These are phyloP conservation scores for Trachemys scripta DNA, from an alignment of 2,113 vertebrate genomes.

Conservation along the genomic window DNA sequence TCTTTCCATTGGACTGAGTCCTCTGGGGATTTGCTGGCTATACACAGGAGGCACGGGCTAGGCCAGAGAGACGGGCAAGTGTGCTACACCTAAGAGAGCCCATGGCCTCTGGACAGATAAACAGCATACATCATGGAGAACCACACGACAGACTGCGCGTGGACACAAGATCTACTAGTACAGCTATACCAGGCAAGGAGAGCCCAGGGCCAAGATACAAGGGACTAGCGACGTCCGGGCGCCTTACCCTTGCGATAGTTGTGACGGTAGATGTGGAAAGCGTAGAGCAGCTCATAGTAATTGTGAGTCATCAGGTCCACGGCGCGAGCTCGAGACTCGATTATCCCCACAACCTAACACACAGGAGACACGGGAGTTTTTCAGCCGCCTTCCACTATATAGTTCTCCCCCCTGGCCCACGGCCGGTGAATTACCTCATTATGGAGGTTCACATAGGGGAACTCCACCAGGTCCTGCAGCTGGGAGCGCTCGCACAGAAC, in stretches of 20 bases:
- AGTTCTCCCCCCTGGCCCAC: rapidly evolving
- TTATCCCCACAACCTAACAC: conserved; percentile 91
- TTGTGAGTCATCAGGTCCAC: conserved; percentile 95
- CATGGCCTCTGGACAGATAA: neutral
- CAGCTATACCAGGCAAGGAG: neutral
- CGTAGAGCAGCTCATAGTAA: conserved; percentile 96
- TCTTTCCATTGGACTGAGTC: rapidly evolving
- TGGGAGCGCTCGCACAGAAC: conserved; percentile 95
- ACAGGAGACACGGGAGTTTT: neutral
- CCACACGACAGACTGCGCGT: neutral
- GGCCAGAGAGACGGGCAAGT: neutral
- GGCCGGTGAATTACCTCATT: conserved; percentile 83
- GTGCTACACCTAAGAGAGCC: neutral
- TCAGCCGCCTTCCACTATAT: neutral
- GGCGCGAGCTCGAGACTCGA: conserved; percentile 92
- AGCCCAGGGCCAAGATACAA: rapidly evolving
- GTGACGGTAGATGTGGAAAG: conserved; percentile 95
- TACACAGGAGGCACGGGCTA: neutral
- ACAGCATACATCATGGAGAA: neutral
- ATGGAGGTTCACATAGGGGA: conserved; percentile 93
- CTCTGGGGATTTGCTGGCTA: neutral
- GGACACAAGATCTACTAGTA: neutral
- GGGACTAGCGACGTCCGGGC: rapidly evolving
- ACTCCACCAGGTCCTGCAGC: conserved; percentile 93
- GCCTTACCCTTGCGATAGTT: conserved; percentile 95